These are phyloP conservation scores for Momotus momota DNA, from an alignment of 2,797 vertebrate species.

Conservation along the genomic window DNA sequence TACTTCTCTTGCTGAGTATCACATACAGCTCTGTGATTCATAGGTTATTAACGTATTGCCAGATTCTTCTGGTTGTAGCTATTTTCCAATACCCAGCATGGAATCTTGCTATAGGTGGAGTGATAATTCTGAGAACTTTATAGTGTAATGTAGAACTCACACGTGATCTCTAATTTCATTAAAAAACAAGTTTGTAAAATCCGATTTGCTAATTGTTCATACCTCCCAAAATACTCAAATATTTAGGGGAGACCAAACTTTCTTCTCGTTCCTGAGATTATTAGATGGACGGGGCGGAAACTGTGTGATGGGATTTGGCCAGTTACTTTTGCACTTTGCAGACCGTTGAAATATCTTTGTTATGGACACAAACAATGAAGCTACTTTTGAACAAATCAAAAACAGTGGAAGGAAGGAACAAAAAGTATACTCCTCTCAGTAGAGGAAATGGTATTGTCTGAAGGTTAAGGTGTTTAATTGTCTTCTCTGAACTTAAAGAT, in stretches of 20 bases:
- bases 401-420: not conserved
- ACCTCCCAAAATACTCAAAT: not conserved
- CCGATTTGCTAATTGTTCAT: not conserved
- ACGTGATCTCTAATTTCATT: not conserved
- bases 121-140: not conserved
- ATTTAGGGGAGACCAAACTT: not conserved
- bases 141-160: not conserved
- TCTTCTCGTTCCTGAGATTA: not conserved
- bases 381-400: not conserved
- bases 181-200: not conserved
- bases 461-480: not conserved
- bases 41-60: not conserved
- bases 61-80: not conserved
- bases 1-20: not conserved
- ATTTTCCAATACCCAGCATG: not conserved
- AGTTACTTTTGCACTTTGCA: not conserved
- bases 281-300: not conserved
- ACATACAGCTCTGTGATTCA: not conserved
- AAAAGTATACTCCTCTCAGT: not conserved
- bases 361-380: accelerated
- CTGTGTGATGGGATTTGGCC: not conserved
- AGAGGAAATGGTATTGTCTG: not conserved
- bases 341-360: not conserved
- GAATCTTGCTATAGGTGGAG: not conserved
- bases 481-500: not conserved